These are phyloP conservation scores for Sparidentex hasta DNA, from an alignment of 2,797 vertebrate genomes.

Conservation along the genomic window DNA sequence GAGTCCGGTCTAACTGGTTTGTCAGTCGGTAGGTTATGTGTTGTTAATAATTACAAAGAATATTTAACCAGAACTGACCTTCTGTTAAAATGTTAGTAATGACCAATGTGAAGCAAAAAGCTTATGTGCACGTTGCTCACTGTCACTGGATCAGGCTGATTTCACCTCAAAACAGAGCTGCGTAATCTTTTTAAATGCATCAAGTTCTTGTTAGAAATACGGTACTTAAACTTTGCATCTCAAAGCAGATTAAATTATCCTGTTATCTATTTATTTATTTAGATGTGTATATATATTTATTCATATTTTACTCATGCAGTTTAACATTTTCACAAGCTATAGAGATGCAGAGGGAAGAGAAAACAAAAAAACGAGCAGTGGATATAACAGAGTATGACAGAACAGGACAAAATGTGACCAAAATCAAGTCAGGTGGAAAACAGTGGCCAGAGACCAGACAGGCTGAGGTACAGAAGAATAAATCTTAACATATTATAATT, in stretches of 20 bases:
- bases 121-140: neutral
- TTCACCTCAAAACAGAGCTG: neutral
- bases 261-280: neutral
- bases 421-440: no score
- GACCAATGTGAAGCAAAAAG: neutral
- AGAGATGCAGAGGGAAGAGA: no score
- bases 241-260: neutral
- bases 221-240: neutral
- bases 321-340: no score
- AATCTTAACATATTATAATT: no score
- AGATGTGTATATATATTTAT: no score
- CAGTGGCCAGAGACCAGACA: no score
- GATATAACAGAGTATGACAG: no score
- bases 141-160: neutral
- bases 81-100: neutral
- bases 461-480: no score
- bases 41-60: neutral
- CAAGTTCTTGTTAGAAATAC: neutral
- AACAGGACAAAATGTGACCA: no score
- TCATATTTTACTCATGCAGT: no score
- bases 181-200: neutral
- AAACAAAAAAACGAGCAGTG: no score
- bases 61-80: neutral
- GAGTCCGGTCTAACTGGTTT: constrained; percentile 6
- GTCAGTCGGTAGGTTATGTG: neutral